A percentile compares a stretch with the other conserved stretches of the same genome.
These are phyloP conservation scores for Campylorhamphus procurvoides DNA, from an alignment of 2,113 vertebrate species.

Conservation along the genomic window DNA sequence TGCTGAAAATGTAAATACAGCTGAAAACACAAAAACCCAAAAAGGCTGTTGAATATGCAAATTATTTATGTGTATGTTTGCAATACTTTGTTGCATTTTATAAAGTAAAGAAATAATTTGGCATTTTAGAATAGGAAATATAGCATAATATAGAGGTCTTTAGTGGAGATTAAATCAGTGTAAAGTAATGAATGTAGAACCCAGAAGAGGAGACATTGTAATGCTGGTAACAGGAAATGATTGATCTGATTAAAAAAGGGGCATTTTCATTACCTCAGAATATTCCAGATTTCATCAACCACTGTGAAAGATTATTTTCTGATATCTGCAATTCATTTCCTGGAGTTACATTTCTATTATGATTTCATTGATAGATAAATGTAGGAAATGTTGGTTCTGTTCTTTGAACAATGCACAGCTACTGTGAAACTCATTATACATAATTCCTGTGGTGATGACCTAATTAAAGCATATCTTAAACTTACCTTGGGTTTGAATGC, in stretches of 20 bases:
- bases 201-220: not conserved
- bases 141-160: not conserved
- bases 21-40: not conserved
- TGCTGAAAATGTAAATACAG: not conserved
- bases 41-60: not conserved
- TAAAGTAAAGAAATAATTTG: not conserved
- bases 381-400: not conserved
- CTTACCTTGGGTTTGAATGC: slow-evolving; percentile 99
- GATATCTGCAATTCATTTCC: slow-evolving; percentile 9
- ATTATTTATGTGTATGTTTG: not conserved
- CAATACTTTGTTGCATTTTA: not conserved
- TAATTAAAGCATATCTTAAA: slow-evolving; percentile 27
- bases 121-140: not conserved
- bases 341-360: not conserved
- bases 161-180: not conserved
- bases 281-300: not conserved
- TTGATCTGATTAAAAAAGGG: not conserved
- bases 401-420: not conserved
- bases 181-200: not conserved
- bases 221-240: not conserved
- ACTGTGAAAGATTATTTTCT: not conserved
- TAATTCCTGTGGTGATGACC: slow-evolving; percentile 7
- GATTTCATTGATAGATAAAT: not conserved
- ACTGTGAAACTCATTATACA: slow-evolving; percentile 23
- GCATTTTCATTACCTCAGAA: not conserved